These are phyloP conservation scores for Papilio machaon DNA, from an alignment of 1,140 invertebrate species.

Conservation along the genomic window DNA sequence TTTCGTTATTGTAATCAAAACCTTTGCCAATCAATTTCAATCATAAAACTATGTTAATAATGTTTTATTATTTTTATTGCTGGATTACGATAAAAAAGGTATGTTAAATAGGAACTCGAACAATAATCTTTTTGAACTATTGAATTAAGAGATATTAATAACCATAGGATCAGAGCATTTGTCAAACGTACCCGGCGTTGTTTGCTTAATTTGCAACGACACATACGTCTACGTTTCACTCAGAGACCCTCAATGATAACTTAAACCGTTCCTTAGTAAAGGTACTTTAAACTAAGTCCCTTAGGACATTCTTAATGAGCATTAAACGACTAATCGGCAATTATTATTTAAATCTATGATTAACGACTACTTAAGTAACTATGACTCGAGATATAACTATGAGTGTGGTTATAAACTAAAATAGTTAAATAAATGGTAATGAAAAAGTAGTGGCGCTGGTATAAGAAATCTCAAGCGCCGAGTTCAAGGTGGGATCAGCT, in stretches of 20 bases:
- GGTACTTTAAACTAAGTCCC: too few species aligned
- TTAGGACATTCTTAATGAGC: too few species aligned
- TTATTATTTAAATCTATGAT: background rate
- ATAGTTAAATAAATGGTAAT: background rate
- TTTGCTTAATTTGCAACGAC: too few species aligned
- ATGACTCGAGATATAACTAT: too few species aligned
- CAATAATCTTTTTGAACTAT: conserved; percentile 6
- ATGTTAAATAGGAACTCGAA: conserved; percentile 14
- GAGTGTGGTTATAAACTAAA: background rate
- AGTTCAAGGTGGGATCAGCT: conserved; percentile 1
- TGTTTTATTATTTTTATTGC: background rate
- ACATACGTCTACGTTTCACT: too few species aligned
- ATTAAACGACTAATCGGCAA: background rate
- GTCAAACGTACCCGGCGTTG: background rate
- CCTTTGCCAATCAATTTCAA: background rate
- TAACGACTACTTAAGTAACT: background rate
- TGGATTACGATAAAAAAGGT: conserved; percentile 8
- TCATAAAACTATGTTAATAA: background rate
- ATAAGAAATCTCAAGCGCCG: background rate
- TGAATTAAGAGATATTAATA: background rate
- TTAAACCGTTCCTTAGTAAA: too few species aligned
- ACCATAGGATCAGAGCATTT: background rate
- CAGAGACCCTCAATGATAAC: too few species aligned
- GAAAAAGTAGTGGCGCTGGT: background rate
- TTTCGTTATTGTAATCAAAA: conserved; percentile 43